Evolutionary conservation across 2,797 vertebrate genomes (phyloP).

Genomic region (Onychomys torridus): DNA sequence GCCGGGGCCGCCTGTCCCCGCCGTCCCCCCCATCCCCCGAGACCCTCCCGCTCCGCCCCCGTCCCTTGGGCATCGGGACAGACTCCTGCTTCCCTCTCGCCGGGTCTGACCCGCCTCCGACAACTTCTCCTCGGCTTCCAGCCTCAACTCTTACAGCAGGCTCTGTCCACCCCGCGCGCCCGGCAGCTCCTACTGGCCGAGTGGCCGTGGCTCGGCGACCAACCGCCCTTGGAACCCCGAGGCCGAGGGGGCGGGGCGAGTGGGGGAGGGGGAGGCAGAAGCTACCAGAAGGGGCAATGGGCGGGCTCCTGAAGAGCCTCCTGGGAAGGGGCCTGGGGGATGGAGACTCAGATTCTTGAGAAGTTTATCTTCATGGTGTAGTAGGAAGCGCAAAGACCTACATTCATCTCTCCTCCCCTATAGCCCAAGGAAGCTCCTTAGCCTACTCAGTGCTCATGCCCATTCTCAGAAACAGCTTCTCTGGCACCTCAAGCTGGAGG

Average conservation of each 20-base stretch:
- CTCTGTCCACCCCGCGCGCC: neutral
- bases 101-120: neutral
- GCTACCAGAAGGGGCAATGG: neutral
- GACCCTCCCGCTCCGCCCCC: neutral
- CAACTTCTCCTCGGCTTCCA: slow-evolving; percentile 41
- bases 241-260: slow-evolving; percentile 73
- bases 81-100: neutral
- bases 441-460: neutral
- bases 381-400: neutral
- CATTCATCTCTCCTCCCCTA: neutral
- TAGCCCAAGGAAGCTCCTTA: neutral
- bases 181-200: slow-evolving; percentile 17
- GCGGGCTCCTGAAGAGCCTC: neutral
- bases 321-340: neutral
- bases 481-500: neutral
- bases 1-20: neutral
- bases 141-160: slow-evolving; percentile 36
- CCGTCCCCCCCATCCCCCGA: neutral
- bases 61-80: neutral
- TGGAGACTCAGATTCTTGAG: neutral
- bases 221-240: slow-evolving; percentile 78
- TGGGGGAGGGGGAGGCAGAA: slow-evolving; percentile 25
- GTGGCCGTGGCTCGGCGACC: slow-evolving; percentile 3
- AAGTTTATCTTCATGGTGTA: neutral
- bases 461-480: neutral